These are phyloP conservation scores for Dinomys branickii DNA, from an alignment of 2,113 vertebrate species.

Conservation along the genomic window DNA sequence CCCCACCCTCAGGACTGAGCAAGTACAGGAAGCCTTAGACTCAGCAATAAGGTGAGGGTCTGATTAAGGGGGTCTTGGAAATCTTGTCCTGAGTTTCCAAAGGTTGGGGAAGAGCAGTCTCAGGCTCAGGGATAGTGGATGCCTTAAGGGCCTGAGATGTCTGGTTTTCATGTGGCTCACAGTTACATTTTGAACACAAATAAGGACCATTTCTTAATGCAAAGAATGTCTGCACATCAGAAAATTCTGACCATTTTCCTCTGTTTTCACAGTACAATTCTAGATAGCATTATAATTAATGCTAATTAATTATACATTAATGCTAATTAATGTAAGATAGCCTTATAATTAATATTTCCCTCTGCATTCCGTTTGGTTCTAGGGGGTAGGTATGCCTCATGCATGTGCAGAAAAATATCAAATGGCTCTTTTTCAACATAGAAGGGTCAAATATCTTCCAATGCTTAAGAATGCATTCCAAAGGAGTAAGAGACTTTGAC, in stretches of 20 bases:
- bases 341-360: not conserved
- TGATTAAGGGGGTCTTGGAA: not conserved
- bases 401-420: not conserved
- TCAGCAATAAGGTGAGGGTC: not conserved
- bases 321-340: no score
- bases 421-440: not conserved
- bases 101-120: not conserved
- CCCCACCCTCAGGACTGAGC: not conserved
- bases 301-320: no score
- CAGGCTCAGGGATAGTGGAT: not conserved
- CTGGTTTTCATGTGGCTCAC: not conserved
- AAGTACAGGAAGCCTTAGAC: not conserved
- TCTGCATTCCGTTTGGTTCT: not conserved
- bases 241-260: not conserved
- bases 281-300: not conserved
- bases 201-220: not conserved
- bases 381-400: not conserved
- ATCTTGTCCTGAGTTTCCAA: not conserved
- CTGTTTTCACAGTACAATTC: not conserved
- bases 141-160: not conserved
- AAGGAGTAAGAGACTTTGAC: not conserved
- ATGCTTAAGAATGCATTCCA: not conserved
- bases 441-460: not conserved
- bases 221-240: not conserved
- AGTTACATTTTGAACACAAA: not conserved